Base-by-base conservation (phyloP, 2,113 vertebrate species). In the Caloenas nicobarica region DNA sequence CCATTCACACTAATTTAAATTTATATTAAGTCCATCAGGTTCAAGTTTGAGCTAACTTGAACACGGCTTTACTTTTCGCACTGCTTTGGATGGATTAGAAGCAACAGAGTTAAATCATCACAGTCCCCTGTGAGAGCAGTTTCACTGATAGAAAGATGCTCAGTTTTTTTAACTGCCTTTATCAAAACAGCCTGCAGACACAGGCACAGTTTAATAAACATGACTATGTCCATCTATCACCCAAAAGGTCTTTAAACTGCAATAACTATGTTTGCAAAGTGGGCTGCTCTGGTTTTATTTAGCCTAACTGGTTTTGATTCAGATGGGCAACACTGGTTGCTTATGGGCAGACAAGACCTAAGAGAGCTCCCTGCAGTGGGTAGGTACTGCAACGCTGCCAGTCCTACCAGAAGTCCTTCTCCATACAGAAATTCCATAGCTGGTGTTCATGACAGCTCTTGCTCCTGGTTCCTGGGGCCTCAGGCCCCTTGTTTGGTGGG, bases 11-110 rank as follows among this genome's bases (percentile, higher is more conserved):
- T 86, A 24, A 81, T 71, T 93, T 94, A 83, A 90, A 86, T 83
- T 86, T 93, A 40, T 86, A 60, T 86, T 86, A 91, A 94, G 90
- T 88, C 88, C 56, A 74, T 84, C 64, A 90, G 82, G 88, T 94
- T 95, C 69, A 81, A 68, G 53, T 71, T 48, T 60, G 81, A 92
- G 80, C 51, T 86, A 61, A 92, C 61, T 48, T 95, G 77, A 76
- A 36, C 54, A 26, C 2, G 1, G 46, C 22, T 53, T 83, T 96
- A 48, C 51, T 88, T 72, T 82, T 95, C 64, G 81, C 11, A 46
- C 33, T 18, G 34, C 4, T 90, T 90, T 64, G 87, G 69, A 44
- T 68, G 88, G 71, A 92, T 96, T 94, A 93, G 88, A 81, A 91
- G 68, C 24, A 70, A 34, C 10, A 81, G 76, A 90, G 34, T 38